Conservation (phyloP, 2,888 invertebrate genomes). For the Tetramorium bicarinatum region DNA sequence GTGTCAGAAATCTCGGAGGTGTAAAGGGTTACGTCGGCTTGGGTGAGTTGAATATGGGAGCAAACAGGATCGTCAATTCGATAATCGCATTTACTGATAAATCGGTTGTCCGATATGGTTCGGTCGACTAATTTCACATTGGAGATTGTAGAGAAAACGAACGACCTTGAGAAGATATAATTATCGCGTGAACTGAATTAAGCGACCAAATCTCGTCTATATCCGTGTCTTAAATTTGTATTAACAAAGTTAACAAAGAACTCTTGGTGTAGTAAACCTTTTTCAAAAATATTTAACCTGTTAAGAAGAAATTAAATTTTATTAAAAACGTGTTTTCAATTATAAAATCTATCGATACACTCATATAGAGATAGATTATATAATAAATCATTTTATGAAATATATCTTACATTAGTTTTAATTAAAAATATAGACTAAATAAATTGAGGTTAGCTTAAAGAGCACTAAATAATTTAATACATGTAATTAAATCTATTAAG, state of each 20-base stretch:
- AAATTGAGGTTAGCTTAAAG: not conserved
- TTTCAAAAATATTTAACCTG: not conserved
- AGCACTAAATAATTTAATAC: not conserved
- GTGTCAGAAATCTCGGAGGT: conserved; percentile 96
- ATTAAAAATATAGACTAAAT: not conserved
- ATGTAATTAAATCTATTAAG: not conserved
- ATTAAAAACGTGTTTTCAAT: not conserved
- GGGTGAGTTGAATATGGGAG: conserved; percentile 89
- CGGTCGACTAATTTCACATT: conserved; percentile 11
- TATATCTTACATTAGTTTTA: not conserved
- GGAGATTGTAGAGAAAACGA: not conserved
- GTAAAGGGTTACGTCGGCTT: conserved; percentile 96
- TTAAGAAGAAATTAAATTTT: conserved; percentile 3
- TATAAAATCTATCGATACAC: not conserved
- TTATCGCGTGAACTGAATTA: not conserved
- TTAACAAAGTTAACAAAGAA: not conserved
- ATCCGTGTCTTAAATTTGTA: not conserved
- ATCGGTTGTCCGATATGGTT: not conserved
- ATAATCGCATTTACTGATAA: not conserved
- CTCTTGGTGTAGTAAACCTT: not conserved
- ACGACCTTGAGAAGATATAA: not conserved
- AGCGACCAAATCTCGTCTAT: not conserved
- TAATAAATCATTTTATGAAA: not conserved
- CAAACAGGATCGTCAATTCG: conserved; percentile 5
- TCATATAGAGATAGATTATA: not conserved